Conservation (phyloP, 2,888 invertebrate species). For the Agrochola lychnidis region DNA sequence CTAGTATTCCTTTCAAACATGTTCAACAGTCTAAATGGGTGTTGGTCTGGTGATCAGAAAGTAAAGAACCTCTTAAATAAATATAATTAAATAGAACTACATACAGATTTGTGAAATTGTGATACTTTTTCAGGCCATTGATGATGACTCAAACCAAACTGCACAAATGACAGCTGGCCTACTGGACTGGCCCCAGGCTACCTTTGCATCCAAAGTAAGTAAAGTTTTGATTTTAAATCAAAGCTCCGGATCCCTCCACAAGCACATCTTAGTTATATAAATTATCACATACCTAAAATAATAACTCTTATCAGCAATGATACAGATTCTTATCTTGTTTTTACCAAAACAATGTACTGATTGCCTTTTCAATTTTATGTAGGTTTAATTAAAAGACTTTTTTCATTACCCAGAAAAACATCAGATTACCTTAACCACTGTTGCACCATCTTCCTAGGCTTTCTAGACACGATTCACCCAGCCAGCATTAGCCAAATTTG, state of each 20-base stretch:
- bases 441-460: background rate
- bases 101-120: background rate
- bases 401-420: background rate
- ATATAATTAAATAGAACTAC: background rate
- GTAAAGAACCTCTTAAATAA: conserved; percentile 7
- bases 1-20: conserved; percentile 17
- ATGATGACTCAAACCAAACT: conserved; percentile 99
- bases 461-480: background rate
- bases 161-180: conserved; percentile 99
- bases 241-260: background rate
- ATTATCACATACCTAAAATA: conserved; percentile 9
- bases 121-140: conserved; percentile 94
- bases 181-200: conserved; percentile 99
- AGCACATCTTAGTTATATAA: background rate
- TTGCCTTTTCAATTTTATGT: background rate
- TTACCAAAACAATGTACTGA: background rate
- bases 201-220: conserved; percentile 97
- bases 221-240: background rate
- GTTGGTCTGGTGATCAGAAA: conserved; percentile 21
- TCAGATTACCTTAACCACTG: background rate
- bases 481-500: background rate
- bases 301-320: conserved; percentile 4
- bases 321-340: conserved; percentile 5
- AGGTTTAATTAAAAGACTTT: background rate
- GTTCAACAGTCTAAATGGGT: conserved; percentile 6